Evolutionary conservation across 1,140 invertebrate genomes (phyloP).

Genomic region (Megalonaias nervosa): DNA sequence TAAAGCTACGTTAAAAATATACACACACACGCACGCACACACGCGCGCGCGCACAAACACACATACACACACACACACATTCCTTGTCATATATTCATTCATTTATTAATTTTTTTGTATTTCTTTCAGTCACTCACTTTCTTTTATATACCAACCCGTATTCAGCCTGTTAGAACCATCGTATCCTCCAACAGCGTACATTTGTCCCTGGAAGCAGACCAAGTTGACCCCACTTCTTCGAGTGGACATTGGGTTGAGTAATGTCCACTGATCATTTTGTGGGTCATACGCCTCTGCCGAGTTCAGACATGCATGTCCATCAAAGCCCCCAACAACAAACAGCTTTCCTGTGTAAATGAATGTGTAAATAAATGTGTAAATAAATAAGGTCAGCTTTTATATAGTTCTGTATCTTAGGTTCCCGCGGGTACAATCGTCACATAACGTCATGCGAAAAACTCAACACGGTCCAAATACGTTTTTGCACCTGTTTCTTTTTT

Average conservation of each 20-base stretch:
- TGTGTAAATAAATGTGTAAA: not conserved
- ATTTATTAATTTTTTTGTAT: not conserved
- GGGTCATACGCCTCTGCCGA: conserved; percentile 89
- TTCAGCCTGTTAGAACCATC: conserved; percentile 66
- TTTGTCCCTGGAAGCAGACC: conserved; percentile 73
- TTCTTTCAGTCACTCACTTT: not conserved
- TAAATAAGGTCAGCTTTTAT: not conserved
- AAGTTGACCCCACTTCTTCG: conserved; percentile 70
- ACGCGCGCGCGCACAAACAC: not conserved
- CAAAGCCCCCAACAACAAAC: conserved; percentile 83
- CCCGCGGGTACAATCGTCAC: not conserved
- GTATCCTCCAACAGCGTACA: conserved; percentile 73
- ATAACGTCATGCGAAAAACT: not conserved
- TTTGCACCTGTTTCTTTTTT: too few species aligned
- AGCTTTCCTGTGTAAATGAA: conserved; percentile 42
- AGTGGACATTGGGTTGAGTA: conserved; percentile 83
- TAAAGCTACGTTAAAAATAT: not conserved
- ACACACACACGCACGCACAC: not conserved
- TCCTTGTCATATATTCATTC: not conserved
- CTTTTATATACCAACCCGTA: conserved; percentile 14
- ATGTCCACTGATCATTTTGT: conserved; percentile 86
- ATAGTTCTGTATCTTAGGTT: not conserved
- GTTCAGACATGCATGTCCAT: conserved; percentile 87
- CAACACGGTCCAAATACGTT: not conserved
- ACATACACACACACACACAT: not conserved